phyloP scores from a whole-genome alignment of 2,888 invertebrate species.

The Baronia brevicornis region DNA sequence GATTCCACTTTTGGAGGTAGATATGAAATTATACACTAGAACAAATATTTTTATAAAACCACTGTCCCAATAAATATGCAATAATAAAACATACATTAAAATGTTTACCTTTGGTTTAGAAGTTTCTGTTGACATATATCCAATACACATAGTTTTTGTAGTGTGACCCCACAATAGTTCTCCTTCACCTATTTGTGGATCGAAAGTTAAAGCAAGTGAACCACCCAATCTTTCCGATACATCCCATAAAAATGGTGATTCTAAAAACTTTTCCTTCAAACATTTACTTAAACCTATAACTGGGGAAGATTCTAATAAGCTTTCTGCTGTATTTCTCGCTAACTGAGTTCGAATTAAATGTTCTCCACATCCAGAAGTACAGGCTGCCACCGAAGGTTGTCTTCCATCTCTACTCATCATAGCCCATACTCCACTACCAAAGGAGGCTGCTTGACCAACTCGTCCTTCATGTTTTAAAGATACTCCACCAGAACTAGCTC shows the following conservation, averaged over 20 bases:
- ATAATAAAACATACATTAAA: conserved; percentile 35
- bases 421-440: conserved; percentile 97
- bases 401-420: conserved; percentile 75
- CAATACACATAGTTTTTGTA: conserved; percentile 91
- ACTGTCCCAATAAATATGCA: conserved; percentile 34
- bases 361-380: conserved; percentile 96
- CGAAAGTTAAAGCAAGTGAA: conserved; percentile 81
- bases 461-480: conserved; percentile 91
- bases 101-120: conserved; percentile 79
- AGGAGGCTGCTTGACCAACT: conserved; percentile 93
- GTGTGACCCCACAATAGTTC: conserved; percentile 94
- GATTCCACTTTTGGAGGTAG: conserved; percentile 77
- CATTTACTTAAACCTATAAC: conserved; percentile 81
- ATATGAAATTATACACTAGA: conserved; percentile 83
- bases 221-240: conserved; percentile 86
- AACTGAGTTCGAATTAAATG: conserved; percentile 91
- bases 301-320: conserved; percentile 77
- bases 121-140: conserved; percentile 86
- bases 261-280: conserved; percentile 84
- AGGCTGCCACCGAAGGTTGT: conserved; percentile 82
- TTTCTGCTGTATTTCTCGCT: conserved; percentile 87
- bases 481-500: conserved; percentile 96
- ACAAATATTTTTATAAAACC: conserved; percentile 25
- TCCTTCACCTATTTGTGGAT: conserved; percentile 77
- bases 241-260: conserved; percentile 80